Percentiles rank a stretch among this genome's conserved stretches.
Evolutionary conservation across 2,888 invertebrate genomes (phyloP).

Genomic region (Bibio marci): DNA sequence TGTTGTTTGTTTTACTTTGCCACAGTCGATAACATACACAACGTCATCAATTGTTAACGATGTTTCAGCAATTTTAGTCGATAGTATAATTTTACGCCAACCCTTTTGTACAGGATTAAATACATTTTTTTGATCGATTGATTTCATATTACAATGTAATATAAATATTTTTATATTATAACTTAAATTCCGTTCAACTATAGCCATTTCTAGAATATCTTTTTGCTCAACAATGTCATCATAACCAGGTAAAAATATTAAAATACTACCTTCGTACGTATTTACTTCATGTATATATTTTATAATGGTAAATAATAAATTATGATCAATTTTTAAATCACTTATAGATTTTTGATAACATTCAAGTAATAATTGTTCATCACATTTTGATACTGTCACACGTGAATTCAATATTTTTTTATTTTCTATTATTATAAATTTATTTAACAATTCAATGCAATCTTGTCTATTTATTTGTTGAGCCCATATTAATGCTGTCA

Average conservation of each 20-base stretch:
- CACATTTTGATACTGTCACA: constrained; percentile 12
- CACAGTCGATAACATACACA: constrained; percentile 80
- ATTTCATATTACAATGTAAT: constrained; percentile 85
- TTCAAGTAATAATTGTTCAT: constrained; percentile 38
- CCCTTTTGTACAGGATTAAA: constrained; percentile 48
- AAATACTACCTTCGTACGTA: constrained; percentile 51
- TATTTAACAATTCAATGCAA: constrained; percentile 5
- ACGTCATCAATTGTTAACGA: constrained; percentile 92
- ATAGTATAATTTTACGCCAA: constrained; percentile 75
- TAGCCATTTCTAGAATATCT: constrained; percentile 40
- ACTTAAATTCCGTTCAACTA: constrained; percentile 32
- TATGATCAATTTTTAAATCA: constrained; percentile 59
- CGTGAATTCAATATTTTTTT: no score
- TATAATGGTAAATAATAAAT: constrained; percentile 45
- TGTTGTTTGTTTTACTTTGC: constrained; percentile 80
- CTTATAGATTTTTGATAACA: constrained; percentile 49
- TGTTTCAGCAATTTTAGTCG: constrained; percentile 94
- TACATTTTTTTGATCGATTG: constrained; percentile 58
- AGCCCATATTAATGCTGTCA: constrained; percentile 17
- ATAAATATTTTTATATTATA: constrained; percentile 42
- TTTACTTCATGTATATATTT: constrained; percentile 41
- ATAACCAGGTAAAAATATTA: constrained; percentile 87
- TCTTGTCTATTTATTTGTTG: constrained; percentile 10
- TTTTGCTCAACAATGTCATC: constrained; percentile 72
- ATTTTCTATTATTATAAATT: background rate